A percentile compares a stretch with the other conserved stretches of the same genome.
These are phyloP conservation scores for Clarias pachynema DNA, from an alignment of 2,797 vertebrate species.

Conservation along the genomic window DNA sequence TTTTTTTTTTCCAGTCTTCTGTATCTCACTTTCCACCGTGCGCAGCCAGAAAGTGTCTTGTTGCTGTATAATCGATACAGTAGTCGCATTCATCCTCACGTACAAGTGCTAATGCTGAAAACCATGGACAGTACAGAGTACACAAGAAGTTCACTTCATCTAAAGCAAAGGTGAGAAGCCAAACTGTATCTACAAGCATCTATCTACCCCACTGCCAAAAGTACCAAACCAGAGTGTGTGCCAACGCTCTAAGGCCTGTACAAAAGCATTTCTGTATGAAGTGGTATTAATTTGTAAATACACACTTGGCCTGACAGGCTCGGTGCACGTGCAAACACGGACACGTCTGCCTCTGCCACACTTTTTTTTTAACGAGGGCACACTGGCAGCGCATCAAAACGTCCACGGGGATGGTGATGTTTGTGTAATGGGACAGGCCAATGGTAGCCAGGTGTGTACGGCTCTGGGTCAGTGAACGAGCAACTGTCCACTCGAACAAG, in stretches of 20 bases:
- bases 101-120: constrained; percentile 13
- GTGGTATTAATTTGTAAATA: constrained; percentile 52
- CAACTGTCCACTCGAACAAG: constrained; percentile 51
- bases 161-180: not conserved
- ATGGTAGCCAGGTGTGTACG: constrained; percentile 34
- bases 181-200: constrained; percentile 11
- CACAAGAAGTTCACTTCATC: constrained; percentile 1
- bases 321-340: not conserved
- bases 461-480: constrained; percentile 44
- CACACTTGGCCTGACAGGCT: constrained; percentile 23
- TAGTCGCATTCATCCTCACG: not conserved
- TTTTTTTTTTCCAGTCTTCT: not conserved
- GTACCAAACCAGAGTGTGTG: not conserved
- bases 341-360: not conserved
- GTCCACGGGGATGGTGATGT: constrained; percentile 44
- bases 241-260: constrained; percentile 37
- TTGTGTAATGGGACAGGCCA: constrained; percentile 50
- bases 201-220: not conserved
- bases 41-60: constrained; percentile 4
- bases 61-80: constrained; percentile 7
- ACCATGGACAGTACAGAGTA: not conserved
- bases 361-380: constrained; percentile 49
- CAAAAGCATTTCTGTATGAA: constrained; percentile 56
- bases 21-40: not conserved
- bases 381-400: constrained; percentile 54